A percentile compares a stretch with the other conserved stretches of the same genome.
These are phyloP conservation scores for Enoplosus armatus DNA, from an alignment of 2,797 vertebrate genomes.

Conservation along the genomic window DNA sequence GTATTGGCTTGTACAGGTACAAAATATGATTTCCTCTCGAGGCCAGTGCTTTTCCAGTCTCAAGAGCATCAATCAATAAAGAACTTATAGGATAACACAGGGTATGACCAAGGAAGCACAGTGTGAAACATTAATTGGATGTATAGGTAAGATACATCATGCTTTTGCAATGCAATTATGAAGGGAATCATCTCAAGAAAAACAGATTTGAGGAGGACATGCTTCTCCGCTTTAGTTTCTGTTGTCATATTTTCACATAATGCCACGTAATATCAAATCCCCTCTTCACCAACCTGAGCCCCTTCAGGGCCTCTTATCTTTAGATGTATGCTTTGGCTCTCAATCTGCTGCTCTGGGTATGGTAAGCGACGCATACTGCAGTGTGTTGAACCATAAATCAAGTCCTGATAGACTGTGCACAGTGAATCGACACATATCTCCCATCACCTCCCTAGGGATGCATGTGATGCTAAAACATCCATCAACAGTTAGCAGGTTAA, in stretches of 20 bases:
- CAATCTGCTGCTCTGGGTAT: constrained; percentile 11
- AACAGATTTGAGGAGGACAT: constrained; percentile 5
- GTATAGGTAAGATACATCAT: constrained; percentile 20
- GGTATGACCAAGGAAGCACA: constrained; percentile 39
- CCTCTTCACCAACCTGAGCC: background rate
- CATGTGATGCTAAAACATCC: constrained; percentile 34
- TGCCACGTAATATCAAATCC: constrained; percentile 2
- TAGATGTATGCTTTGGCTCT: constrained; percentile 20
- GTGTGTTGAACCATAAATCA: constrained; percentile 50
- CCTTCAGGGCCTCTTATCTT: constrained; percentile 23
- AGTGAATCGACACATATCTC: constrained; percentile 52
- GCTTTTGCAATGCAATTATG: constrained; percentile 13
- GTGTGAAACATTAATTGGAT: constrained; percentile 48
- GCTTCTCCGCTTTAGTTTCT: background rate
- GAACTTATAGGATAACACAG: constrained; percentile 46
- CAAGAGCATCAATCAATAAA: constrained; percentile 65
- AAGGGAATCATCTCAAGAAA: background rate
- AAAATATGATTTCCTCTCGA: constrained; percentile 58
- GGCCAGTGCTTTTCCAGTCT: constrained; percentile 35
- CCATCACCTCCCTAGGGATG: constrained; percentile 39
- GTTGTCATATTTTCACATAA: constrained; percentile 13
- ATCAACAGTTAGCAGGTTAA: constrained; percentile 54
- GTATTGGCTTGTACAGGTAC: constrained; percentile 52
- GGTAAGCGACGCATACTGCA: constrained; percentile 17
- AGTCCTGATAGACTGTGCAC: constrained; percentile 39